phyloP scores from a whole-genome alignment of 2,888 invertebrate genomes.

The Thereva unica region DNA sequence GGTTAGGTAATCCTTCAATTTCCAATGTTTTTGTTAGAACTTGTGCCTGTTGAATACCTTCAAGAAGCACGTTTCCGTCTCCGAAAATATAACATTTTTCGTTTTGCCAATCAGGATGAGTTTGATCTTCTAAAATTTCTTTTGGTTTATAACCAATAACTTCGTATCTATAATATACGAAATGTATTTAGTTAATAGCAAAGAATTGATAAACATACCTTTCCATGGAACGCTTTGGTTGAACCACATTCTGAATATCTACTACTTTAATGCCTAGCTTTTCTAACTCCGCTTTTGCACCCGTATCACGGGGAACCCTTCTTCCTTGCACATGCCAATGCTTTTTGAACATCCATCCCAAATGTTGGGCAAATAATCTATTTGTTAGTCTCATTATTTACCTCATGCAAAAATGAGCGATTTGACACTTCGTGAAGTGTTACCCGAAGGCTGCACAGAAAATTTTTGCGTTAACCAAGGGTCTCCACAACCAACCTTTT shows the following conservation, averaged over 20 bases:
- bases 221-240: slow-evolving; percentile 53
- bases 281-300: slow-evolving; percentile 62
- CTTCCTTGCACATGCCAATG: slow-evolving; percentile 74
- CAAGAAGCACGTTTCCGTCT: slow-evolving; percentile 68
- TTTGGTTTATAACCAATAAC: slow-evolving; percentile 38
- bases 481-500: too few species aligned
- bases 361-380: slow-evolving; percentile 68
- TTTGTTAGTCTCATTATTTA: slow-evolving; percentile 68
- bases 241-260: slow-evolving; percentile 66
- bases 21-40: slow-evolving; percentile 78
- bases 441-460: too few species aligned
- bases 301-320: slow-evolving; percentile 62
- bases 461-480: too few species aligned
- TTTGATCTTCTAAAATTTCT: slow-evolving; percentile 60
- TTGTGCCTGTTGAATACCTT: slow-evolving; percentile 78
- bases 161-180: slow-evolving; percentile 49
- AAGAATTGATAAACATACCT: slow-evolving; percentile 10
- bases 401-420: too few species aligned
- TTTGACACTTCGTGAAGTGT: too few species aligned
- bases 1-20: slow-evolving; percentile 65
- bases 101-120: slow-evolving; percentile 70
- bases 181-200: slow-evolving; percentile 2
- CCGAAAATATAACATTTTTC: slow-evolving; percentile 64
- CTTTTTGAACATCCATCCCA: slow-evolving; percentile 72
- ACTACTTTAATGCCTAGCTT: slow-evolving; percentile 65